These are phyloP conservation scores for Falco rusticolus DNA, from an alignment of 2,797 vertebrate genomes.

Conservation along the genomic window DNA sequence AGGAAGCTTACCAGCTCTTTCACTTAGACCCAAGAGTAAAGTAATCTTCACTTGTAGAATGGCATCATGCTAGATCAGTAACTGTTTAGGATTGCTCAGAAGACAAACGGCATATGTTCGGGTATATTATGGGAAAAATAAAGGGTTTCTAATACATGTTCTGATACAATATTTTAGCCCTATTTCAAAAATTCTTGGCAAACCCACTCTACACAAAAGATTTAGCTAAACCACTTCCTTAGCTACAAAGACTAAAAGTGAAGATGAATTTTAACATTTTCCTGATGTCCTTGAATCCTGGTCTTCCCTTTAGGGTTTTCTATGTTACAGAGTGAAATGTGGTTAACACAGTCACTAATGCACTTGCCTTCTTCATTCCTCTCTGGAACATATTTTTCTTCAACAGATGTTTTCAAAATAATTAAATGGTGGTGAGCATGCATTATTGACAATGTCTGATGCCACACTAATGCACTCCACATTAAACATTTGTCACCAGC, in stretches of 20 bases:
- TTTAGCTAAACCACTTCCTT: not conserved
- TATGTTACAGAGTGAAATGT: slow-evolving; percentile 7
- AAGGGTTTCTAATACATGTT: not conserved
- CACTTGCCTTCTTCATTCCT: slow-evolving; percentile 68
- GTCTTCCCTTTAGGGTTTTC: slow-evolving; percentile 34
- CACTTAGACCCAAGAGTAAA: not conserved
- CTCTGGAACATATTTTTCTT: slow-evolving; percentile 73
- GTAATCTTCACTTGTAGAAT: not conserved
- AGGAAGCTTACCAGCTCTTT: not conserved
- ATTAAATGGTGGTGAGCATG: slow-evolving; percentile 74
- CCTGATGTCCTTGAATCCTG: not conserved
- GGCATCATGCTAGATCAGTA: not conserved
- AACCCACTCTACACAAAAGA: not conserved
- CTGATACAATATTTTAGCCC: not conserved
- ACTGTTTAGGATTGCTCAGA: not conserved
- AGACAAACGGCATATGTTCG: not conserved
- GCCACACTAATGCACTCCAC: slow-evolving; percentile 68
- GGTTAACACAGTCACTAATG: slow-evolving; percentile 62
- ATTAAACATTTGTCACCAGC: slow-evolving; percentile 65
- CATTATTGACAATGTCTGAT: slow-evolving; percentile 77
- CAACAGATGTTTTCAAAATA: slow-evolving; percentile 81
- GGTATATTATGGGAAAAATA: not conserved
- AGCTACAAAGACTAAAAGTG: not conserved
- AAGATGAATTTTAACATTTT: not conserved
- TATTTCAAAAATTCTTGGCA: not conserved